phyloP scores from a whole-genome alignment of 2,113 vertebrate genomes.

The Donacobius atricapilla region DNA sequence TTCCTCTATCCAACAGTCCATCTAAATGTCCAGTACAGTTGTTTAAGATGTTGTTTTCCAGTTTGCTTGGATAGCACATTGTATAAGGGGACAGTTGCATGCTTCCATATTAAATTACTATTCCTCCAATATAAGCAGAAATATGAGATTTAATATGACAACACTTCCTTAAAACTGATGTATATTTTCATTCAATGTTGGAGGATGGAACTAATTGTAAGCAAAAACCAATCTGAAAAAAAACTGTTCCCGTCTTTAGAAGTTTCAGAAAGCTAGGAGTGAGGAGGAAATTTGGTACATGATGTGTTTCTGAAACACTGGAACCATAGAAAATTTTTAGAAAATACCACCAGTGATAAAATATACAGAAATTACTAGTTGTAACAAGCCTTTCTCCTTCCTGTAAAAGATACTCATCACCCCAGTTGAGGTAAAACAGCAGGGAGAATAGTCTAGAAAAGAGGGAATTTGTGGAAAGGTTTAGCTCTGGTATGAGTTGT shows the following conservation, averaged over 20 bases:
- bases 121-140: not conserved
- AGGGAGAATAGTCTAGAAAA: not conserved
- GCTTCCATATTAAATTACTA: not conserved
- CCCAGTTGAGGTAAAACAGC: not conserved
- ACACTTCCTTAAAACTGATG: not conserved
- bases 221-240: not conserved
- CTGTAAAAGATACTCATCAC: not conserved
- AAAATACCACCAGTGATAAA: not conserved
- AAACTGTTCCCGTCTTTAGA: not conserved
- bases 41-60: not conserved
- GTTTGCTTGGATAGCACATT: not conserved
- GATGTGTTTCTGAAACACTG: not conserved
- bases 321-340: not conserved
- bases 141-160: not conserved
- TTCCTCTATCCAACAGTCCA: not conserved
- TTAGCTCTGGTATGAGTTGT: not conserved
- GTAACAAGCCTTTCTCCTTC: not conserved
- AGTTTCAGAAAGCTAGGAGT: not conserved
- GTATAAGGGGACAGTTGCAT: not conserved
- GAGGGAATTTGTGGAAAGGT: not conserved
- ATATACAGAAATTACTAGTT: not conserved
- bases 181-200: not conserved
- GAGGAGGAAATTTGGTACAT: not conserved
- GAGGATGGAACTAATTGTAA: not conserved
- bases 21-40: not conserved